These are phyloP conservation scores for Carpatolechia fugitivella DNA, from an alignment of 2,888 invertebrate genomes.

Conservation along the genomic window DNA sequence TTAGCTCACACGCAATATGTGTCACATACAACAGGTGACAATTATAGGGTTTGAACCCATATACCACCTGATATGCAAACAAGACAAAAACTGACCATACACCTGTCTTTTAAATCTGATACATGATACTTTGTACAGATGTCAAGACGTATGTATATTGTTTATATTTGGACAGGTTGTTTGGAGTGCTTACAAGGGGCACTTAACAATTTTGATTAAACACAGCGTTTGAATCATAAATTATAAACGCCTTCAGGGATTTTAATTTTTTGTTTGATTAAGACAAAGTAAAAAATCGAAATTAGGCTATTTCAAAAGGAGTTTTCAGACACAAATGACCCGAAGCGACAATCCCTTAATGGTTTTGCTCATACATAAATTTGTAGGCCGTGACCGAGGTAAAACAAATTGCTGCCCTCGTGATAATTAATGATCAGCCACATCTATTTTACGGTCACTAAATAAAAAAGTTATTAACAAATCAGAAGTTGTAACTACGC, in stretches of 20 bases:
- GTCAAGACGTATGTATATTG: slow-evolving; percentile 31
- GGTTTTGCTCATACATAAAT: slow-evolving; percentile 70
- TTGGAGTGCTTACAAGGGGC: slow-evolving; percentile 16
- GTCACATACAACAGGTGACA: slow-evolving; percentile 46
- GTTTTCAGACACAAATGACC: slow-evolving; percentile 44
- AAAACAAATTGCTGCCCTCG: slow-evolving; percentile 68
- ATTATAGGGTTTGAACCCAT: slow-evolving; percentile 39
- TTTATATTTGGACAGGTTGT: slow-evolving; percentile 32
- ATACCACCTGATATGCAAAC: slow-evolving; percentile 59
- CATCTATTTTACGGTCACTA: slow-evolving; percentile 71
- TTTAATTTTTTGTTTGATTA: slow-evolving; percentile 24
- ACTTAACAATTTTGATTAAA: slow-evolving; percentile 13
- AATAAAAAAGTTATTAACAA: slow-evolving; percentile 63
- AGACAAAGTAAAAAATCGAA: slow-evolving; percentile 5
- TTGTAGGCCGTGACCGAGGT: slow-evolving; percentile 65
- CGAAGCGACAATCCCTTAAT: slow-evolving; percentile 69
- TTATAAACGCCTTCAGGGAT: slow-evolving; percentile 23
- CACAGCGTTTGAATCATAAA: slow-evolving; percentile 14
- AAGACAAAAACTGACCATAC: slow-evolving; percentile 44
- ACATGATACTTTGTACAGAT: slow-evolving; percentile 45
- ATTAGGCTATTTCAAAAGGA: slow-evolving; percentile 5
- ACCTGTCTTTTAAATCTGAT: slow-evolving; percentile 57
- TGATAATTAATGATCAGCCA: slow-evolving; percentile 72
- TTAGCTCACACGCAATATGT: slow-evolving; percentile 33
- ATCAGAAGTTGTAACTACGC: slow-evolving; percentile 49